Evolutionary conservation across 2,888 invertebrate species (phyloP).

Genomic region (Asteroscopus sphinx): DNA sequence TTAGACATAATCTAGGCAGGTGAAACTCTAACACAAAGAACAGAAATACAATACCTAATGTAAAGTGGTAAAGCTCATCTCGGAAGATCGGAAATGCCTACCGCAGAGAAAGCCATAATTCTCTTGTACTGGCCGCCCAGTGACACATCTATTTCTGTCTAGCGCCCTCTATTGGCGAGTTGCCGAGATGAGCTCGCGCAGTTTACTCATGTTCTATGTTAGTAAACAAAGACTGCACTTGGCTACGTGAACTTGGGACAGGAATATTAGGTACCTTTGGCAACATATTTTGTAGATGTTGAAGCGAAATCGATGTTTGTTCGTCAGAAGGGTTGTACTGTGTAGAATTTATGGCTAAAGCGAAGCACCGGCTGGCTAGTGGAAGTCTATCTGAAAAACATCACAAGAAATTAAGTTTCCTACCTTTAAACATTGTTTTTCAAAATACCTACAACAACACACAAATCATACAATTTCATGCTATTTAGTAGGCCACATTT

Average conservation of each 20-base stretch:
- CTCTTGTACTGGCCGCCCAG: conserved; percentile 66
- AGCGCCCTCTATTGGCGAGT: conserved; percentile 88
- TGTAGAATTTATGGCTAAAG: background rate
- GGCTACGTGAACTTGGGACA: conserved; percentile 42
- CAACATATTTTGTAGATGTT: conserved; percentile 24
- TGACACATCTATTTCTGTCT: conserved; percentile 83
- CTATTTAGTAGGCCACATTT: too few relatives aligned
- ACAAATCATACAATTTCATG: too few relatives aligned
- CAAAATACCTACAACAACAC: too few relatives aligned
- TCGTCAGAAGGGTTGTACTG: conserved; percentile 1
- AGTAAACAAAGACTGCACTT: conserved; percentile 80
- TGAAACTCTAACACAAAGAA: background rate
- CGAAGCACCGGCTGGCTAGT: too few relatives aligned
- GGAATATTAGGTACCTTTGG: conserved; percentile 37
- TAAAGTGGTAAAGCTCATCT: conserved; percentile 32
- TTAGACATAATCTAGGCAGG: background rate
- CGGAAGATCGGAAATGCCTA: conserved; percentile 85
- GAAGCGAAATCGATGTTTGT: conserved; percentile 25
- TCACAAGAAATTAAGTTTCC: too few relatives aligned
- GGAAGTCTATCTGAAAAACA: background rate
- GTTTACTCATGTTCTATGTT: conserved; percentile 87
- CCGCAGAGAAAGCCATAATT: conserved; percentile 73
- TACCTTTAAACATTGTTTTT: too few relatives aligned
- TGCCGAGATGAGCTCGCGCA: conserved; percentile 78
- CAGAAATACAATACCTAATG: conserved; percentile 10